phyloP scores from a whole-genome alignment of 1,140 invertebrate species.

The Brachionus rubens region DNA sequence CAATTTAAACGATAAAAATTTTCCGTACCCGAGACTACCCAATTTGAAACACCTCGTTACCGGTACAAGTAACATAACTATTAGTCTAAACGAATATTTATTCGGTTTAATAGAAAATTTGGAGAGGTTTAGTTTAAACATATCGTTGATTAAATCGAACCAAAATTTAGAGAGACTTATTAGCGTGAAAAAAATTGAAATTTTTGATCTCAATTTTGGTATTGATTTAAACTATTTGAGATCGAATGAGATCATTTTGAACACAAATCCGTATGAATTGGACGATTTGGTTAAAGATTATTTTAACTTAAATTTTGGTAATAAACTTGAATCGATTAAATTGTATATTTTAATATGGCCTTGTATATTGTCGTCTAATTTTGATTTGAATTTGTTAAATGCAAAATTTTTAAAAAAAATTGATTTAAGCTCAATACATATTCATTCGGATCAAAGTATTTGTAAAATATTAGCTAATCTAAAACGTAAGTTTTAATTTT shows the following conservation, averaged over 20 bases:
- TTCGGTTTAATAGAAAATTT: not conserved
- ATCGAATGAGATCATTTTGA: not conserved
- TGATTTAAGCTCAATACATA: conserved; percentile 20
- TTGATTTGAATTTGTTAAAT: not conserved
- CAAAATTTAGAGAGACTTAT: not conserved
- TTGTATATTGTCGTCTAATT: not conserved
- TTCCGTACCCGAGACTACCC: not conserved
- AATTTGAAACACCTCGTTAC: not conserved
- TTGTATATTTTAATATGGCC: conserved; percentile 42
- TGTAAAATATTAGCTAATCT: not conserved
- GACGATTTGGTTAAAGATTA: conserved; percentile 17
- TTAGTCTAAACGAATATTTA: not conserved
- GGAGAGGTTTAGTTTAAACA: not conserved
- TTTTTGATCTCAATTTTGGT: conserved; percentile 9
- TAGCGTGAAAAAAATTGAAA: not conserved
- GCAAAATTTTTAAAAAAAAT: conserved; percentile 14
- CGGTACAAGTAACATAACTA: conserved; percentile 3
- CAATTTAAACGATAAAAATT: not conserved
- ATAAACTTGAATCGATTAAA: conserved; percentile 18
- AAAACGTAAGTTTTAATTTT: not conserved
- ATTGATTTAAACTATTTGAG: conserved; percentile 22
- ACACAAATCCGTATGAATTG: conserved; percentile 20
- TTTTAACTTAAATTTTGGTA: not conserved
- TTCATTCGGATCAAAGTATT: conserved; percentile 7
- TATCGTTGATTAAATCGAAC: not conserved